phyloP scores from a whole-genome alignment of 2,797 vertebrate genomes.

The Brotula barbata region DNA sequence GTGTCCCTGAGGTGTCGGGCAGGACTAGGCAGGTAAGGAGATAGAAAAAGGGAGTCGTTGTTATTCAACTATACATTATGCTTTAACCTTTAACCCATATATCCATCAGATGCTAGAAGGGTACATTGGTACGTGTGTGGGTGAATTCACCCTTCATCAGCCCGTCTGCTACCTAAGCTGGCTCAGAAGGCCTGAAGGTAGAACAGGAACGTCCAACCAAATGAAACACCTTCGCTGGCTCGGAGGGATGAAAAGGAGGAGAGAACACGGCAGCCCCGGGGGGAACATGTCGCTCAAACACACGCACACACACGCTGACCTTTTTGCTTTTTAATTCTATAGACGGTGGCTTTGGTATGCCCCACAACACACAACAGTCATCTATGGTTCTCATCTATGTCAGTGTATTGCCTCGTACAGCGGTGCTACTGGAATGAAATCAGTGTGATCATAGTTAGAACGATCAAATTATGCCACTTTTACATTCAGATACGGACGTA shows the following conservation, averaged over 20 bases:
- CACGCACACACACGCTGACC: constrained; percentile 54
- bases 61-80: constrained; percentile 5
- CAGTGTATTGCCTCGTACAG: too few relatives aligned
- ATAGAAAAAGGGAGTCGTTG: constrained; percentile 1
- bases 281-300: constrained; percentile 35
- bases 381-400: constrained; percentile 13
- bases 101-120: neutral
- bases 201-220: constrained; percentile 21
- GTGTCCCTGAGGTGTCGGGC: constrained; percentile 21
- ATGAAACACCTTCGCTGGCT: constrained; percentile 15
- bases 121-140: neutral
- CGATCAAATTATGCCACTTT: too few relatives aligned
- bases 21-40: constrained; percentile 1
- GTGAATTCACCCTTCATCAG: constrained; percentile 7
- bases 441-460: too few relatives aligned
- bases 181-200: neutral
- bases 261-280: constrained; percentile 25
- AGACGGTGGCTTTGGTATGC: constrained; percentile 34
- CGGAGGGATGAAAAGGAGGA: constrained; percentile 15
- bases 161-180: neutral
- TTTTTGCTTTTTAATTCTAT: constrained; percentile 55
- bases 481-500: too few relatives aligned
- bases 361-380: constrained; percentile 16
- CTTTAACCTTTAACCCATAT: neutral
- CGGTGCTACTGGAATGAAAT: too few relatives aligned